phyloP scores from a whole-genome alignment of 1,140 invertebrate genomes.

The Colletes latitarsis region DNA sequence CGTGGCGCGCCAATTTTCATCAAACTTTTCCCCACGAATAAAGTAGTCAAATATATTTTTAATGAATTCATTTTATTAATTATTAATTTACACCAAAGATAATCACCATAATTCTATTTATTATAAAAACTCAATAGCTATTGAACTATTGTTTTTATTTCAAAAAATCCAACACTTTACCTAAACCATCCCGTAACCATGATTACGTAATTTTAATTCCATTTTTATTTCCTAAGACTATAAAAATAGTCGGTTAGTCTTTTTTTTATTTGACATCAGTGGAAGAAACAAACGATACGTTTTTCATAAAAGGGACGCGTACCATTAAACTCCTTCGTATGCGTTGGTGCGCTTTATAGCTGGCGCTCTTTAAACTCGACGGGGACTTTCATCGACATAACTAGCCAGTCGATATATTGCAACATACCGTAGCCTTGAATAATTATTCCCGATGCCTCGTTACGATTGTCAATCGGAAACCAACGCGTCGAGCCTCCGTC shows the following conservation, averaged over 20 bases:
- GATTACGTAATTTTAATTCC: not conserved
- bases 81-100: no score
- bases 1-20: no score
- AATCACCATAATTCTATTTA: no score
- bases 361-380: conserved; percentile 51
- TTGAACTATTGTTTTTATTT: no score
- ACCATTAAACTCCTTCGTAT: conserved; percentile 13
- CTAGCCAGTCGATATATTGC: conserved; percentile 43
- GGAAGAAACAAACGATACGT: conserved; percentile 22
- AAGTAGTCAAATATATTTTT: no score
- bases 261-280: conserved; percentile 23
- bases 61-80: no score
- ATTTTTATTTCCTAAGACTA: not conserved
- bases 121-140: no score
- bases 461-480: conserved; percentile 37
- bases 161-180: no score
- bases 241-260: not conserved
- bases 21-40: no score
- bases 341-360: not conserved
- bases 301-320: conserved; percentile 27
- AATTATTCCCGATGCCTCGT: conserved; percentile 52
- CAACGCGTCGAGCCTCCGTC: not conserved
- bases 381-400: conserved; percentile 57
- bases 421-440: conserved; percentile 54
- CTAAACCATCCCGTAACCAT: no score